Evolutionary conservation across 2,797 vertebrate species (phyloP).

Genomic region (Zalophus californianus): DNA sequence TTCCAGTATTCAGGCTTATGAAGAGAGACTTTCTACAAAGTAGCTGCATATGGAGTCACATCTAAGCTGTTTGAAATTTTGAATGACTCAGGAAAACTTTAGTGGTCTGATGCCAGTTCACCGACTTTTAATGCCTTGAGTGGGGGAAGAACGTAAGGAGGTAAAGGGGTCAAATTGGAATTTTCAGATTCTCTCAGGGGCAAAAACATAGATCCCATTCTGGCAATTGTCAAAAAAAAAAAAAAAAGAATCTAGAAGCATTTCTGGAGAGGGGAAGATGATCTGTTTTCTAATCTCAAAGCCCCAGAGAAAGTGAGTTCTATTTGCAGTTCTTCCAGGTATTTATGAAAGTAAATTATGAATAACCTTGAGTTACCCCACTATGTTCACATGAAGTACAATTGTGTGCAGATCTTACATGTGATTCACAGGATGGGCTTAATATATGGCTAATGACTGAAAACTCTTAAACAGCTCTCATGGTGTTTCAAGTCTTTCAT

Average conservation of each 20-base stretch:
- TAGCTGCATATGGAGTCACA: not conserved
- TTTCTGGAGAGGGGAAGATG: not conserved
- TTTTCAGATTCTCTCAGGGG: not conserved
- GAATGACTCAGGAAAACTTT: not conserved
- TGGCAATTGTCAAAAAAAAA: not conserved
- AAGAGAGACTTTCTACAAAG: not conserved
- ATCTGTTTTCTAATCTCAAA: not conserved
- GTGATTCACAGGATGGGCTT: not conserved
- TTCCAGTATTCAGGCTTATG: not conserved
- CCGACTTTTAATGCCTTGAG: not conserved
- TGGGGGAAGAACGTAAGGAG: not conserved
- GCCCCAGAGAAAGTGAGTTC: not conserved
- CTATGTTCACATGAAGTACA: not conserved
- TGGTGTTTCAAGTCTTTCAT: not conserved
- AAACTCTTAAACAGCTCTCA: not conserved
- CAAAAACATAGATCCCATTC: not conserved
- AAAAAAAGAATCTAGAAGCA: not conserved
- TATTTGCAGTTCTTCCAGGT: not conserved
- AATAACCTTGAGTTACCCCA: not conserved
- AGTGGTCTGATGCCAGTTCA: not conserved
- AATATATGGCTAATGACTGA: not conserved
- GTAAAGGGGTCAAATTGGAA: not conserved
- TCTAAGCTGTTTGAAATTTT: not conserved
- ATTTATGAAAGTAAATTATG: not conserved
- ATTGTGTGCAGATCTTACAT: not conserved